Evolutionary conservation across 2,888 invertebrate genomes (phyloP).

Genomic region (Thymelicus sylvestris): DNA sequence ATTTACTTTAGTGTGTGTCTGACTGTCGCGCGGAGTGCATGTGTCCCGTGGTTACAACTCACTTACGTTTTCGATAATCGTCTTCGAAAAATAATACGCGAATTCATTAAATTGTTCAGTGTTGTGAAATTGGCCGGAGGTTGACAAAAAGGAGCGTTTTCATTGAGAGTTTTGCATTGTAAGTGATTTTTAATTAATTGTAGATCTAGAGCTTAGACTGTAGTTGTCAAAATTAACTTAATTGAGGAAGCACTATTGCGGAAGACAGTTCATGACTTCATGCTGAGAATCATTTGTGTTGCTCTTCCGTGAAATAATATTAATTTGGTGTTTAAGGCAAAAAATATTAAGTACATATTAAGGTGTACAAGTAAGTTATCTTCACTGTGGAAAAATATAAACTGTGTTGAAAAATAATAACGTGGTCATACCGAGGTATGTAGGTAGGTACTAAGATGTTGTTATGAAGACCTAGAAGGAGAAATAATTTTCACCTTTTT

Average conservation of each 20-base stretch:
- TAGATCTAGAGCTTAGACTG: not conserved
- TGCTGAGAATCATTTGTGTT: not conserved
- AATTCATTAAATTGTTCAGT: not conserved
- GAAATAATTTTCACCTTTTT: no score
- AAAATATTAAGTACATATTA: not conserved
- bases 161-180: constrained; percentile 14
- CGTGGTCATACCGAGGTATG: not conserved
- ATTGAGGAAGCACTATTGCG: constrained; percentile 1
- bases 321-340: not conserved
- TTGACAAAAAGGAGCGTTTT: not conserved
- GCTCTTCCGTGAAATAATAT: constrained; percentile 2
- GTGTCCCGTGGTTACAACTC: constrained; percentile 3
- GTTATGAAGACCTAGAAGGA: no score
- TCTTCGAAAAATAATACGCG: constrained; percentile 3
- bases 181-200: no score
- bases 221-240: not conserved
- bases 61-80: constrained; percentile 12
- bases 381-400: not conserved
- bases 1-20: constrained; percentile 31
- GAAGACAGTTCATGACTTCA: not conserved
- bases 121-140: constrained; percentile 15
- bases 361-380: not conserved
- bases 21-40: constrained; percentile 23
- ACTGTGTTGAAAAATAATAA: not conserved
- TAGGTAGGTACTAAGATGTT: no score